Base-by-base conservation (phyloP, 2,797 vertebrate genomes). In the Pseudotriccus pelzelni region DNA sequence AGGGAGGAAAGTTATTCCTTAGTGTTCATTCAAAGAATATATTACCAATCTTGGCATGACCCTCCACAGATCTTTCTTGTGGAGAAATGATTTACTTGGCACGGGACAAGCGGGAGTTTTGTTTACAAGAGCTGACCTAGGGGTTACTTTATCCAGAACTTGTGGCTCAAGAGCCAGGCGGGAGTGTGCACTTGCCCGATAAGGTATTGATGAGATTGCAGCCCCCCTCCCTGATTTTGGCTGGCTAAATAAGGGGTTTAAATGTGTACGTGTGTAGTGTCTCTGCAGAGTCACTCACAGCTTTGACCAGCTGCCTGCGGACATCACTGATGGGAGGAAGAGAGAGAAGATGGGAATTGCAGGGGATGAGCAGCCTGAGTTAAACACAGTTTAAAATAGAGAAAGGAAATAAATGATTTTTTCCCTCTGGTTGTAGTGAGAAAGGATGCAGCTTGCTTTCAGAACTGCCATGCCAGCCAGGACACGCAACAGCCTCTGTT, bases 191-290 rank as follows among this genome's bases (percentile, higher is more conserved):
- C 50, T 0, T 1, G 18, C 25, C 39, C 74, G 67, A 39, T 41
- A 68, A 79, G 23, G 22, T 19, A 34, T 0, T 0, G 1, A 30
- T 88, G 77, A 1, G 4, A 67, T 50, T 63, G 64, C 68, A 81
- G 30, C 15, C 19, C 28, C 24, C 20, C 12, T 78, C 62, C 32
- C 27, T 4, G 12, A 16, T 59, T 74, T 24, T 75, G 80, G 12
- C 43, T 0, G 0, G 47, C 27, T 7, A 62, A 43, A 43, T 34
- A 36, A 14, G 36, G 55, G n/a, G 3, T 73, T 84, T 76, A 15
- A 59, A 16, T 24, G 28, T 2, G 1, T 19, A 7, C 0, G 1
- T 1, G 7, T 17, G 68, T 70, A 52, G 34, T 14, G 3, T 28
- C 67, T 36, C 67, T 58, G 46, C 1, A 3, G 46, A 72, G 55